A percentile compares a stretch with the other conserved stretches of the same genome.
Evolutionary conservation across 2,797 vertebrate species (phyloP).

Genomic region (Decapterus maruadsi): DNA sequence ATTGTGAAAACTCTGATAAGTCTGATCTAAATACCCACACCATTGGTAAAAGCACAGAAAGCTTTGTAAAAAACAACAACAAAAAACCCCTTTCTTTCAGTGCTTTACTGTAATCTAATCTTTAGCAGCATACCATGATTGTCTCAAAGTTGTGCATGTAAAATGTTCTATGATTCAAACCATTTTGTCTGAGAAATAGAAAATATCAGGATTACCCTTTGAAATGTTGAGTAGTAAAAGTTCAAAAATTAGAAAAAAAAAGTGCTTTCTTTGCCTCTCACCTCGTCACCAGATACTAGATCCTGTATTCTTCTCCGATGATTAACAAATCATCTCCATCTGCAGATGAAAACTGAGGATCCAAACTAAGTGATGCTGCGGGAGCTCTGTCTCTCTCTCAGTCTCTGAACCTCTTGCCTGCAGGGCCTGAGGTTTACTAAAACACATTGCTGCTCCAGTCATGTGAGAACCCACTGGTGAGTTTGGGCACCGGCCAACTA

Average conservation of each 20-base stretch:
- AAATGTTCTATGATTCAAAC: neutral
- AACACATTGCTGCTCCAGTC: slow-evolving; percentile 45
- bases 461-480: slow-evolving; percentile 53
- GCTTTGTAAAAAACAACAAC: too few species aligned
- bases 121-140: neutral
- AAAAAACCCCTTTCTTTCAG: too few species aligned
- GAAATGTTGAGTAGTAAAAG: neutral
- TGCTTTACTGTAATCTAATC: neutral
- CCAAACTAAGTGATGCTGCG: neutral
- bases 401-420: slow-evolving; percentile 5
- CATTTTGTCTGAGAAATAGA: neutral
- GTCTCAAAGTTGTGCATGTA: neutral
- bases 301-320: neutral
- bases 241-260: neutral
- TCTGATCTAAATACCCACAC: too few species aligned
- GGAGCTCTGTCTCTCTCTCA: slow-evolving; percentile 7
- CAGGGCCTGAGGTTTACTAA: slow-evolving; percentile 32
- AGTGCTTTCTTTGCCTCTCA: neutral
- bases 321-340: neutral
- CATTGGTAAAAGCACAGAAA: too few species aligned
- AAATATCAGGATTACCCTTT: neutral
- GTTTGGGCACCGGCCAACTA: slow-evolving; percentile 38
- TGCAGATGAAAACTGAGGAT: neutral
- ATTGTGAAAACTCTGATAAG: too few species aligned
- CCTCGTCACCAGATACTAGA: neutral